Conservation (phyloP, 2,888 invertebrate species). For the Meandrusa payeni region DNA sequence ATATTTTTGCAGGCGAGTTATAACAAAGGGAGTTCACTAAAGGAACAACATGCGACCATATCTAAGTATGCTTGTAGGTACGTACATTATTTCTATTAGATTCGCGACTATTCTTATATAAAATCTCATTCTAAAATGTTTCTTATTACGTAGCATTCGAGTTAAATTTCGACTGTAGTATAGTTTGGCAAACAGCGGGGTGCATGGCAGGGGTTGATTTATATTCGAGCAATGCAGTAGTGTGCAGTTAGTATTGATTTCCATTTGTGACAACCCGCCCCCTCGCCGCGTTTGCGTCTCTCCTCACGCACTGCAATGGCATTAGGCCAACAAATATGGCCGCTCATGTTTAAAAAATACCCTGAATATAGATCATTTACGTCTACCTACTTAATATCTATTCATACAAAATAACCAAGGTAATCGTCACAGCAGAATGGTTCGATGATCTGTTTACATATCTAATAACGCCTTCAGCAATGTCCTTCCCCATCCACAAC, state of each 20-base stretch:
- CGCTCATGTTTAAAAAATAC: slow-evolving; percentile 18
- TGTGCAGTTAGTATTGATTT: slow-evolving; percentile 81
- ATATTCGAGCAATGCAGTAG: slow-evolving; percentile 80
- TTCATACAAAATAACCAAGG: too few relatives aligned
- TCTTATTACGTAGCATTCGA: slow-evolving; percentile 29
- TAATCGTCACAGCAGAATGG: too few relatives aligned
- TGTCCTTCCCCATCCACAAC: too few relatives aligned
- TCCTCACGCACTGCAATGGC: slow-evolving; percentile 74
- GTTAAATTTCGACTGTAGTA: slow-evolving; percentile 37
- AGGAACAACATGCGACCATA: slow-evolving; percentile 33
- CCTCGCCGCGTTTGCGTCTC: slow-evolving; percentile 56
- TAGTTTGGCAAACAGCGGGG: slow-evolving; percentile 65
- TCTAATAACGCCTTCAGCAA: too few relatives aligned
- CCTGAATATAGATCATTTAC: too few relatives aligned
- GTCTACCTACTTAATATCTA: too few relatives aligned
- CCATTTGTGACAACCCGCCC: slow-evolving; percentile 57
- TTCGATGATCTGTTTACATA: too few relatives aligned
- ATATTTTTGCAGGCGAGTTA: slow-evolving; percentile 25
- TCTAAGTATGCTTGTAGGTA: slow-evolving; percentile 44
- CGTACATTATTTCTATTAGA: slow-evolving; percentile 50
- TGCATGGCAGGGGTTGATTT: slow-evolving; percentile 71
- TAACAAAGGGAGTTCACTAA: slow-evolving; percentile 36
- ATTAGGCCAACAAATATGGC: slow-evolving; percentile 58
- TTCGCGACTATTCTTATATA: slow-evolving; percentile 48
- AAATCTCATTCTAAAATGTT: slow-evolving; percentile 31